These are phyloP conservation scores for Coreoperca whiteheadi DNA, from an alignment of 2,113 vertebrate species.

Conservation along the genomic window DNA sequence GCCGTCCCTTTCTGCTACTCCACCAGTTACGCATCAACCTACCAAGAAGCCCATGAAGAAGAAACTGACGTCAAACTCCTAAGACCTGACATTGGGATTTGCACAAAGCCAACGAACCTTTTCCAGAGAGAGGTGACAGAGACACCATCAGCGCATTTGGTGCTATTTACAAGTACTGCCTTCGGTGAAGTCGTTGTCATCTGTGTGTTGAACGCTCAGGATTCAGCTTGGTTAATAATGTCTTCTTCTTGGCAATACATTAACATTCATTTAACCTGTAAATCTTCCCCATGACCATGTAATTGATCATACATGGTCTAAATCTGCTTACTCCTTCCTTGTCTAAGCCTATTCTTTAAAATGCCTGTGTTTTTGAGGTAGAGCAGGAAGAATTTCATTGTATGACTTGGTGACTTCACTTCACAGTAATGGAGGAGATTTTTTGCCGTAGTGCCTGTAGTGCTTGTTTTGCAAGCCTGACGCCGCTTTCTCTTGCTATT, in stretches of 20 bases:
- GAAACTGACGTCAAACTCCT: slow-evolving; percentile 55
- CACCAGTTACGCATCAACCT: slow-evolving; percentile 92
- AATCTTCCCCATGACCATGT: not conserved
- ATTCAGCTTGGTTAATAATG: not conserved
- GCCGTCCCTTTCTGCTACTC: slow-evolving; percentile 89
- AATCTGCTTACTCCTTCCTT: not conserved
- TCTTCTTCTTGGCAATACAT: not conserved
- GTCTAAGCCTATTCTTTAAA: not conserved
- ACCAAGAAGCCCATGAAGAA: slow-evolving; percentile 59
- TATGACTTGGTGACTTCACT: too few relatives aligned
- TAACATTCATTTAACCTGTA: not conserved
- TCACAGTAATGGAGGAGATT: too few relatives aligned
- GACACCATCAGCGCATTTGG: not conserved
- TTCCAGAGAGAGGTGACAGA: not conserved
- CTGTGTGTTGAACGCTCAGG: not conserved
- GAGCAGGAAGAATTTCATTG: not conserved
- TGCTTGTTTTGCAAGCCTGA: too few relatives aligned
- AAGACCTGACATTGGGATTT: not conserved
- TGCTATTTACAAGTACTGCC: not conserved
- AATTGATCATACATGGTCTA: not conserved
- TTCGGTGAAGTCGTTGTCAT: not conserved
- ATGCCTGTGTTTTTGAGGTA: not conserved
- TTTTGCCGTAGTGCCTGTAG: too few relatives aligned
- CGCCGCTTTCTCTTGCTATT: too few relatives aligned
- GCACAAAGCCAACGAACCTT: not conserved